These are phyloP conservation scores for Euphysa ruthae DNA, from an alignment of 30 jellyfish, hydroid and myxozoan species.

Conservation along the genomic window DNA sequence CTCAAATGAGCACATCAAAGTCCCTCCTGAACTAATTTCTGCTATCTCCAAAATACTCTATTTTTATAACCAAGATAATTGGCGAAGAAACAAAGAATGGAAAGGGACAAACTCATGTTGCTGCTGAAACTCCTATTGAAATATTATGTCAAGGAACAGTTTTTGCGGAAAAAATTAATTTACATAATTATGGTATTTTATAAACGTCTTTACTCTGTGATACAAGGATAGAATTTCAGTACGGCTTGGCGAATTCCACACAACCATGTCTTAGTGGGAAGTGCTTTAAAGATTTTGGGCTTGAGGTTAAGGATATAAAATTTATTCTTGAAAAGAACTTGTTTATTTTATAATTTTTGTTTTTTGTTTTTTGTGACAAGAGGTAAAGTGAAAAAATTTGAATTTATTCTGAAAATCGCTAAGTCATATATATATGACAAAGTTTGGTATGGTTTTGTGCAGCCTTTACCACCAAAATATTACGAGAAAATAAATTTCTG, in stretches of 20 bases:
- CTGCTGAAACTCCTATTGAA: constrained; percentile 35
- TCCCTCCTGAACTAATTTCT: constrained; percentile 8
- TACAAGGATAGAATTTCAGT: constrained; percentile 18
- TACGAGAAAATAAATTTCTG: too few relatives aligned
- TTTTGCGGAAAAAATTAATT: constrained; percentile 27
- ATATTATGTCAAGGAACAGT: neutral
- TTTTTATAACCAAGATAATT: constrained; percentile 43
- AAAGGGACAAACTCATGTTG: constrained; percentile 43
- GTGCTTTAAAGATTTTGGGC: constrained; percentile 38
- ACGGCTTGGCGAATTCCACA: constrained; percentile 70
- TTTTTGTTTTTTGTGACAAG: too few relatives aligned
- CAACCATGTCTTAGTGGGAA: constrained; percentile 63
- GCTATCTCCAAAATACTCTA: constrained; percentile 20
- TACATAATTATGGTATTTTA: constrained; percentile 32
- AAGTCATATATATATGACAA: too few relatives aligned
- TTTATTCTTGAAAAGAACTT: too few relatives aligned
- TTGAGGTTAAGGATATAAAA: constrained; percentile 31
- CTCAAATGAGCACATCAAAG: neutral
- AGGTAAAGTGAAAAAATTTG: too few relatives aligned
- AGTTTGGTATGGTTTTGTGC: too few relatives aligned
- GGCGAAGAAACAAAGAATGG: constrained; percentile 47
- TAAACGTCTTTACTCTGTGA: constrained; percentile 54
- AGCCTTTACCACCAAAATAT: too few relatives aligned
- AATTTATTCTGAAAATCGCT: too few relatives aligned
- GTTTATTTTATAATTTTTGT: too few relatives aligned